These are phyloP conservation scores for Drosophila virilis DNA, from an alignment of 1,140 invertebrate genomes.

Conservation along the genomic window DNA sequence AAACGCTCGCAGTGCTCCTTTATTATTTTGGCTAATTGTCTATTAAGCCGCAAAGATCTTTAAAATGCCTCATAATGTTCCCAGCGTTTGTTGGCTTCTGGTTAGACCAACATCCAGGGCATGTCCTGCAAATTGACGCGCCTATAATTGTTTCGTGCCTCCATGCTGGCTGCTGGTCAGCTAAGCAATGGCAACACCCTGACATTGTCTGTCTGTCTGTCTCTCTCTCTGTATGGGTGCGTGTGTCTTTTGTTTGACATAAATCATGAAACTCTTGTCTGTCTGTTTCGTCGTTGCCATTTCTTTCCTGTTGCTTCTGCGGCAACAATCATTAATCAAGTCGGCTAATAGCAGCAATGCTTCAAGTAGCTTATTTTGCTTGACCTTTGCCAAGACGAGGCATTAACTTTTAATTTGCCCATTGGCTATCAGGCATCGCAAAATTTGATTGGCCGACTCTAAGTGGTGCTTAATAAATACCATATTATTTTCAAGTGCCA, in stretches of 20 bases:
- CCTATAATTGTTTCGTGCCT: conserved; percentile 23
- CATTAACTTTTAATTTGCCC: conserved; percentile 41
- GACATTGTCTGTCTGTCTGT: conserved; percentile 16
- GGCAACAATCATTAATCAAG: conserved; percentile 41
- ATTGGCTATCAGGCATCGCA: conserved; percentile 19
- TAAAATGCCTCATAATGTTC: conserved; percentile 45
- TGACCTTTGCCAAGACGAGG: conserved; percentile 31
- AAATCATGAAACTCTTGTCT: conserved; percentile 60
- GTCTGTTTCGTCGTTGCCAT: conserved; percentile 36
- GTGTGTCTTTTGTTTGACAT: conserved; percentile 46
- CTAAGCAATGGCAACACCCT: conserved; percentile 27
- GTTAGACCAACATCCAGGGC: background rate
- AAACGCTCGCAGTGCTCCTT: conserved; percentile 32
- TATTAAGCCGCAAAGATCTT: conserved; percentile 67
- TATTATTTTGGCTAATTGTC: conserved; percentile 68
- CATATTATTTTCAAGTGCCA: conserved; percentile 8
- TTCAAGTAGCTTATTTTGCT: conserved; percentile 27
- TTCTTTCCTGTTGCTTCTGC: conserved; percentile 43
- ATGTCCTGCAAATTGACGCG: conserved; percentile 21
- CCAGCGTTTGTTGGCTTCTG: background rate
- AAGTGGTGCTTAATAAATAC: conserved; percentile 19
- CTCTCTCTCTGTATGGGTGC: background rate
- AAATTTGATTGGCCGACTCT: conserved; percentile 26
- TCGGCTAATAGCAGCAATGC: conserved; percentile 48
- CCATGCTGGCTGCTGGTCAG: conserved; percentile 60